Conservation (phyloP, 2,888 invertebrate species). For the Chrysolina americana region DNA sequence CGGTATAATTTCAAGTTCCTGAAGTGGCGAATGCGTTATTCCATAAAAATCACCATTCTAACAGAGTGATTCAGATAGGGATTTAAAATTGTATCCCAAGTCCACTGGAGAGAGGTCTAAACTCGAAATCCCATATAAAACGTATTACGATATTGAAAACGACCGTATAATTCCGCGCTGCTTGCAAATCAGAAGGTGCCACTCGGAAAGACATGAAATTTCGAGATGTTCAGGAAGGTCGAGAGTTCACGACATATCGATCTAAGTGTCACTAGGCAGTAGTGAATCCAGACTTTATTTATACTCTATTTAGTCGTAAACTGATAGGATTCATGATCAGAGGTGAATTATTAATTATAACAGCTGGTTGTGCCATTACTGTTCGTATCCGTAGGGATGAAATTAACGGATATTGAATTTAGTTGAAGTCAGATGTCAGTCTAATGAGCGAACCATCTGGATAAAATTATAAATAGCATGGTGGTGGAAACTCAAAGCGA, state of each 20-base stretch:
- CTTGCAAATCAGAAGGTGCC: conserved; percentile 5
- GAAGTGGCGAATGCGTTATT: too few relatives aligned
- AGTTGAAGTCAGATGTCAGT: too few relatives aligned
- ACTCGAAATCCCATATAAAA: too few relatives aligned
- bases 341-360: not conserved
- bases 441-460: too few relatives aligned
- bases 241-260: conserved; percentile 49
- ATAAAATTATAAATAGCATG: too few relatives aligned
- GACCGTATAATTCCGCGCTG: not conserved
- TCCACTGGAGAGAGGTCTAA: too few relatives aligned
- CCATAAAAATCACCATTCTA: too few relatives aligned
- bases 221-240: conserved; percentile 43
- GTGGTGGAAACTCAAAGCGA: too few relatives aligned
- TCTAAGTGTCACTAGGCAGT: conserved; percentile 16
- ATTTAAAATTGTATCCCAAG: too few relatives aligned
- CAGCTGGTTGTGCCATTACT: conserved; percentile 11
- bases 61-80: too few relatives aligned
- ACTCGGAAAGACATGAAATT: conserved; percentile 3
- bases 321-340: not conserved
- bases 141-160: not conserved
- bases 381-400: not conserved
- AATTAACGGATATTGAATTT: too few relatives aligned
- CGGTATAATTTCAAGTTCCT: too few relatives aligned
- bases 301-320: conserved; percentile 1
- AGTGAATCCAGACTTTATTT: conserved; percentile 18